These are phyloP conservation scores for Sebastes kiyomatsui DNA, from an alignment of 2,797 vertebrate genomes.

Conservation along the genomic window DNA sequence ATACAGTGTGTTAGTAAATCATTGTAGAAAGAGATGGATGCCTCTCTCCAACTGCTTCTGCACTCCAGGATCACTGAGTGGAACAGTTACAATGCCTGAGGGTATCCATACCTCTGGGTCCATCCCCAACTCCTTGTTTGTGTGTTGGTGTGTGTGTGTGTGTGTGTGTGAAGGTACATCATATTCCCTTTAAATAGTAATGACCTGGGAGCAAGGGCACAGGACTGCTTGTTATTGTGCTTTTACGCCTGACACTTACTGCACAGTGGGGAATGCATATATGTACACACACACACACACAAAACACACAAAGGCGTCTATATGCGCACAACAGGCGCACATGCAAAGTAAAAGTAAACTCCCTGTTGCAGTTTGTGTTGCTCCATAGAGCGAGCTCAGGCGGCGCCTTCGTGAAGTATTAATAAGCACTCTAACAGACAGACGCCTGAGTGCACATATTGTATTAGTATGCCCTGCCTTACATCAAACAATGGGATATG, in stretches of 20 bases:
- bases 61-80: slow-evolving; percentile 66
- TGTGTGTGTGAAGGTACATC: slow-evolving; percentile 26
- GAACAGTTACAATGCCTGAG: slow-evolving; percentile 68
- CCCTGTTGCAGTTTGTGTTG: slow-evolving; percentile 20
- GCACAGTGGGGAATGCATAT: not conserved
- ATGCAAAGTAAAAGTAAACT: slow-evolving; percentile 34
- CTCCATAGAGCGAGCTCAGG: slow-evolving; percentile 29
- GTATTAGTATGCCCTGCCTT: slow-evolving; percentile 19
- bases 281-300: not conserved
- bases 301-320: slow-evolving; percentile 2
- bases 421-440: slow-evolving; percentile 54
- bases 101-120: slow-evolving; percentile 52
- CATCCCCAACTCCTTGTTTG: slow-evolving; percentile 14
- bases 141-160: slow-evolving; percentile 2
- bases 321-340: not conserved
- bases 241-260: slow-evolving; percentile 36
- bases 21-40: slow-evolving; percentile 70
- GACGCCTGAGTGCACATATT: slow-evolving; percentile 44
- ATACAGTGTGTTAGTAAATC: slow-evolving; percentile 74
- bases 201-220: slow-evolving; percentile 45
- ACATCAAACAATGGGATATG: slow-evolving; percentile 36
- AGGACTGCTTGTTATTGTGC: slow-evolving; percentile 26
- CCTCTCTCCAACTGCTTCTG: slow-evolving; percentile 51
- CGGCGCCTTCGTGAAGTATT: slow-evolving; percentile 67
- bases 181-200: slow-evolving; percentile 64